Percentiles rank a stretch among this genome's conserved stretches.
Conservation (phyloP, 2,113 vertebrate genomes). For the Daubentonia madagascariensis region DNA sequence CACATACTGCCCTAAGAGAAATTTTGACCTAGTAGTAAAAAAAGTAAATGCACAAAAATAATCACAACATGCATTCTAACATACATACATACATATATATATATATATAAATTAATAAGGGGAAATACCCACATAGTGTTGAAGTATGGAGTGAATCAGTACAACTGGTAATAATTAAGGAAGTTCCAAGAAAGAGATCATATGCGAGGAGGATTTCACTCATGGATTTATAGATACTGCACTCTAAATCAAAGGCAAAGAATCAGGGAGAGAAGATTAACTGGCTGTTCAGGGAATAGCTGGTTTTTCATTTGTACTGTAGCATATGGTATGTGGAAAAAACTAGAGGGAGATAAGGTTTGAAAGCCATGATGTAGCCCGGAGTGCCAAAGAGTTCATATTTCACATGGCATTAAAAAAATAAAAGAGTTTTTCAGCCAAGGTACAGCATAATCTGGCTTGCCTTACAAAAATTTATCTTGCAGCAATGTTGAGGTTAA, state of each 20-base stretch:
- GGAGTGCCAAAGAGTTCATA: conserved; percentile 42
- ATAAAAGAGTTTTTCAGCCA: neutral
- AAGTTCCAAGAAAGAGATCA: neutral
- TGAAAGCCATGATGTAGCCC: conserved; percentile 31
- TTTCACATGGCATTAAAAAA: conserved; percentile 30
- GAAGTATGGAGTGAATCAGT: neutral
- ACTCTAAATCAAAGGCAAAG: conserved; percentile 48
- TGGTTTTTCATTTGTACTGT: conserved; percentile 45
- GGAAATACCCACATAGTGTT: neutral
- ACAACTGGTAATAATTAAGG: neutral
- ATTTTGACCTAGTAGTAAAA: neutral
- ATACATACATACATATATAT: too few species aligned
- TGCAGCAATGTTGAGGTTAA: neutral
- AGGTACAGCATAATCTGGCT: neutral
- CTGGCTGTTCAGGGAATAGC: conserved; percentile 20
- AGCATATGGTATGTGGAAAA: conserved; percentile 39
- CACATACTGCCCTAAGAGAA: neutral
- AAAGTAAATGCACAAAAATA: neutral
- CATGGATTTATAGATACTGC: neutral
- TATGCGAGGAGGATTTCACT: neutral
- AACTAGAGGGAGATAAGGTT: neutral
- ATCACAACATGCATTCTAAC: neutral
- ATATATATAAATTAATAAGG: too few species aligned
- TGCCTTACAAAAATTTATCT: neutral
- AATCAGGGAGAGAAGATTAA: conserved; percentile 26